phyloP scores from a whole-genome alignment of 1,140 invertebrate species.

The Leptoteleia sp. region DNA sequence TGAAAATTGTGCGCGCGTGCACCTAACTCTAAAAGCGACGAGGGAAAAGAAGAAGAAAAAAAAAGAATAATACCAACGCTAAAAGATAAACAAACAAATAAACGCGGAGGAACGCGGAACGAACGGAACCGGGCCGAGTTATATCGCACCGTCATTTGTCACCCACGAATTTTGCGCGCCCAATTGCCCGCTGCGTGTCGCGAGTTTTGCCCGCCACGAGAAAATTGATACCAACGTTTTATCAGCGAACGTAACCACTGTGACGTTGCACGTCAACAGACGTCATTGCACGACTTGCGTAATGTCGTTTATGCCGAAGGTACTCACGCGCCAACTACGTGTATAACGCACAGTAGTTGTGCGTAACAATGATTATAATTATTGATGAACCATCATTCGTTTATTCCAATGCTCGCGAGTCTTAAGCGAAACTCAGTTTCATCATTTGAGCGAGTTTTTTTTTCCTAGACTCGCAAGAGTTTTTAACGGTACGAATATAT shows the following conservation, averaged over 20 bases:
- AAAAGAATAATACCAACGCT: too few relatives aligned
- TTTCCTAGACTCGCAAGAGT: too few relatives aligned
- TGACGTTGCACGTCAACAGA: conserved; percentile 65
- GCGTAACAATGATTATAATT: conserved; percentile 28
- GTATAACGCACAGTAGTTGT: conserved; percentile 22
- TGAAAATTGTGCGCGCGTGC: conserved; percentile 55
- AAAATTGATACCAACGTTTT: conserved; percentile 57
- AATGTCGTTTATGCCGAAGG: conserved; percentile 62
- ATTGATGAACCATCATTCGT: conserved; percentile 7
- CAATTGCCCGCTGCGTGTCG: not conserved
- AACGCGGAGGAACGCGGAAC: too few relatives aligned
- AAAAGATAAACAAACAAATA: not conserved
- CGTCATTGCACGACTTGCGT: conserved; percentile 67
- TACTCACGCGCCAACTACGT: conserved; percentile 57
- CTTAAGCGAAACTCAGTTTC: too few relatives aligned
- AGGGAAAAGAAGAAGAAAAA: not conserved
- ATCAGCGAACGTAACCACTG: conserved; percentile 55
- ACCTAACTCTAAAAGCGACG: conserved; percentile 19
- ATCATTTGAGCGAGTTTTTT: too few relatives aligned
- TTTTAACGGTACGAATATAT: too few relatives aligned
- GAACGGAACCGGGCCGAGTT: too few relatives aligned
- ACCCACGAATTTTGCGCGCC: conserved; percentile 7
- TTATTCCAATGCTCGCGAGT: too few relatives aligned
- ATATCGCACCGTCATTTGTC: too few relatives aligned
- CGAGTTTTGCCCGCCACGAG: conserved; percentile 15